Evolutionary conservation across 2,888 invertebrate species (phyloP), one percentile per base, ranked within the genome.

Genomic region (Cancer borealis): DNA sequence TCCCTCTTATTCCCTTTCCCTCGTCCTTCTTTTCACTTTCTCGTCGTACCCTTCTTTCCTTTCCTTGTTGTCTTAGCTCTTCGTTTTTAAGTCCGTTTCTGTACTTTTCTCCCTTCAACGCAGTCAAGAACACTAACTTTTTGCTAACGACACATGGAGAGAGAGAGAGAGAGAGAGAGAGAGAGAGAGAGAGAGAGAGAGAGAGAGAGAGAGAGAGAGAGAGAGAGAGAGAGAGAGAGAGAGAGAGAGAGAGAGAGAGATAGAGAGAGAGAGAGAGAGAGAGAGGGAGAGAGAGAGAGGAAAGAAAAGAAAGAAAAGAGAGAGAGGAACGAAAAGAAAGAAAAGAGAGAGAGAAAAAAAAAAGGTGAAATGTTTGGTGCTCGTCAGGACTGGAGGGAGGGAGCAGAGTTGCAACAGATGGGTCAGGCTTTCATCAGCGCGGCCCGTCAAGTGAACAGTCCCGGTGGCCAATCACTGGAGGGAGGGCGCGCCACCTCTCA

Each of bases 371-470:
- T 79, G 79, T 79, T 79, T 79, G 79, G 10, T 30, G 30, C 79
- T 79, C 79, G 79, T 79, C 79, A 30, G 79, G 79, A 21, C 79
- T 54, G 54, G 54, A 54, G 54, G 79, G 79, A 79, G 79, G 79
- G 79, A 79, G 79, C 79, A 54, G 30, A 30, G 30, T 66, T 91
- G 91, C 91, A 91, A 91, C 91, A 91, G 73, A 91, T 73, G 73
- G 91, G 45, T 49, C 60, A 66, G 49, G 92, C 92, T 92, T 92
- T 92, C 92, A 92, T 92, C 92, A 92, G 88, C 39, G 88, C 47
- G 49, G 73, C 46, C 92, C 87, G 88, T 10, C 92, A 92, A 92
- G 92, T 92, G 92, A 92, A 92, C 92, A 92, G 60, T 92, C 87
- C 54, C 30, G 3, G 12, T 14, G 46, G 30, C 87, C 92, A 92